These are phyloP conservation scores for Nestor notabilis DNA, from an alignment of 2,113 vertebrate species.

Conservation along the genomic window DNA sequence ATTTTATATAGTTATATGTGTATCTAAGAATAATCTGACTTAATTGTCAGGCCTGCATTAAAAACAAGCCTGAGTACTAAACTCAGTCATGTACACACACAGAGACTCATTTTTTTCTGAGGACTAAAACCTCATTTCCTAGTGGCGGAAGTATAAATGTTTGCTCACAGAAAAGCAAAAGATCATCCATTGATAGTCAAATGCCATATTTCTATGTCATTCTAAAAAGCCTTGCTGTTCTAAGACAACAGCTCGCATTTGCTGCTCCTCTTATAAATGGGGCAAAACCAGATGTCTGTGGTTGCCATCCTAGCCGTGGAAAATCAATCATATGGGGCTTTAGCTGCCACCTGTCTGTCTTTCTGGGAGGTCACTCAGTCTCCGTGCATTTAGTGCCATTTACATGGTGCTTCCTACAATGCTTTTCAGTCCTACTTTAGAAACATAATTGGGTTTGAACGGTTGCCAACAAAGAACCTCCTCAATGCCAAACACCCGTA, in stretches of 20 bases:
- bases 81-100: neutral
- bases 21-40: neutral
- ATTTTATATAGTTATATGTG: neutral
- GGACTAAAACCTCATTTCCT: neutral
- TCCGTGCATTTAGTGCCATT: neutral
- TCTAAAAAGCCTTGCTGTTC: neutral
- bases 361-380: constrained; percentile 58
- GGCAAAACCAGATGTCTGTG: constrained; percentile 47
- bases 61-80: neutral
- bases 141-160: neutral
- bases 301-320: constrained; percentile 43
- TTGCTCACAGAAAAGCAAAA: neutral
- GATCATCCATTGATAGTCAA: neutral
- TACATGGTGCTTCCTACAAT: constrained; percentile 30
- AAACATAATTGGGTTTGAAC: constrained; percentile 55
- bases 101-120: neutral
- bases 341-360: constrained; percentile 62
- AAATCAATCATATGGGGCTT: constrained; percentile 69
- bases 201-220: neutral
- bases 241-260: neutral
- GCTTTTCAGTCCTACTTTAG: constrained; percentile 51
- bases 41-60: neutral
- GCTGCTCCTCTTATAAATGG: neutral
- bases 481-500: neutral
- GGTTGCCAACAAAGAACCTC: constrained; percentile 28